Conservation (phyloP, 2,797 vertebrate species). For the Gymnothorax javanicus region DNA sequence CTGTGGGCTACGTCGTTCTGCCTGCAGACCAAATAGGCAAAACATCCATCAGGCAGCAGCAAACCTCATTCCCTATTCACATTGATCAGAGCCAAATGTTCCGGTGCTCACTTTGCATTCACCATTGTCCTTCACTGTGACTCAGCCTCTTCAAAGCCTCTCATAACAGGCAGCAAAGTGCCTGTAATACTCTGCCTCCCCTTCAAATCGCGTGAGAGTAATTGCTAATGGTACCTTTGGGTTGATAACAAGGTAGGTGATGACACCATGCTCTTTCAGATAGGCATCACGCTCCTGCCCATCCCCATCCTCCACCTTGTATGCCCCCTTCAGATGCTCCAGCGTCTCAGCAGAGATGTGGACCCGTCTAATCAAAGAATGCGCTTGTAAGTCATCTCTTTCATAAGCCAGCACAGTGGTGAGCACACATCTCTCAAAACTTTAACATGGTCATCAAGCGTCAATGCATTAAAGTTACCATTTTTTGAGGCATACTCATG, state of each 20-base stretch:
- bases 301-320: slow-evolving; percentile 90
- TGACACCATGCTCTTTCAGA: slow-evolving; percentile 87
- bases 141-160: slow-evolving; percentile 11
- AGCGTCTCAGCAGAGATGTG: slow-evolving; percentile 92
- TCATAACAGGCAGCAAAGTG: background rate
- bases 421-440: slow-evolving; percentile 12
- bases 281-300: slow-evolving; percentile 90
- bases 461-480: background rate
- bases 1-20: slow-evolving; percentile 85
- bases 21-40: slow-evolving; percentile 62
- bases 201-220: background rate
- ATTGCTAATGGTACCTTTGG: slow-evolving; percentile 81
- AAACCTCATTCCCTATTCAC: background rate
- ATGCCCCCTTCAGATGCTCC: slow-evolving; percentile 88
- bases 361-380: slow-evolving; percentile 78
- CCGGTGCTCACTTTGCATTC: background rate
- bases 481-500: background rate
- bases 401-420: background rate
- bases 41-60: background rate
- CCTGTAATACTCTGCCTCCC: background rate
- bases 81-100: background rate
- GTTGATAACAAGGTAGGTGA: slow-evolving; percentile 91
- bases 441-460: background rate
- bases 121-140: background rate
- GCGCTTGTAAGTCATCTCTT: background rate